phyloP scores from a whole-genome alignment of 2,113 vertebrate species.

The Mungos mungo region DNA sequence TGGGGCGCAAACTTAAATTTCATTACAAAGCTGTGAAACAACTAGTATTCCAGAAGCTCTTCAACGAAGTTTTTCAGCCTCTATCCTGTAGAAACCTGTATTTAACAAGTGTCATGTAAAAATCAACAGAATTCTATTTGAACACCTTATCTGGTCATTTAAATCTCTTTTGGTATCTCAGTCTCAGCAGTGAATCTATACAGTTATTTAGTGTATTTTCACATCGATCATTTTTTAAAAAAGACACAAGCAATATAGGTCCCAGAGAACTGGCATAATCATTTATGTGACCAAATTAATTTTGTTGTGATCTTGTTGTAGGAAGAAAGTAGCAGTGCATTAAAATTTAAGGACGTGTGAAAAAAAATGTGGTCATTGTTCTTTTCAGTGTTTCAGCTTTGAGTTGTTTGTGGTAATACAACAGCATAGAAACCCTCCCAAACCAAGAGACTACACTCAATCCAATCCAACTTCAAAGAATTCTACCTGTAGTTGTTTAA shows the following conservation, averaged over 20 bases:
- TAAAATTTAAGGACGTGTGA: not conserved
- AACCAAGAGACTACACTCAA: not conserved
- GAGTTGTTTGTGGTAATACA: not conserved
- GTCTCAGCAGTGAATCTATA: not conserved
- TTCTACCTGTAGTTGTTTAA: not conserved
- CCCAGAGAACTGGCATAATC: not conserved
- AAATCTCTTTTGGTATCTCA: not conserved
- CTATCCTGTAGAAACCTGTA: not conserved
- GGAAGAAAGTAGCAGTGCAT: not conserved
- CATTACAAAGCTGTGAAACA: not conserved
- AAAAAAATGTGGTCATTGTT: not conserved
- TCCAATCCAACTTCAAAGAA: not conserved
- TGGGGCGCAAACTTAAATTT: not conserved
- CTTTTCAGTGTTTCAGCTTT: not conserved
- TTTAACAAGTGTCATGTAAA: not conserved
- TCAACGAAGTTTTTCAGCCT: not conserved
- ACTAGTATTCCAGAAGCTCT: not conserved
- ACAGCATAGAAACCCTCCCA: not conserved
- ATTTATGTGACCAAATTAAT: not conserved
- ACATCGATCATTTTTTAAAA: not conserved
- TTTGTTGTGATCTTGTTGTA: not conserved
- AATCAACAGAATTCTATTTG: not conserved
- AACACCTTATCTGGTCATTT: not conserved
- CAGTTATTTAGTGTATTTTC: not conserved
- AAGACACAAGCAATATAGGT: not conserved